phyloP scores from a whole-genome alignment of 2,888 invertebrate species.

The Polydrusus pterygomalis region DNA sequence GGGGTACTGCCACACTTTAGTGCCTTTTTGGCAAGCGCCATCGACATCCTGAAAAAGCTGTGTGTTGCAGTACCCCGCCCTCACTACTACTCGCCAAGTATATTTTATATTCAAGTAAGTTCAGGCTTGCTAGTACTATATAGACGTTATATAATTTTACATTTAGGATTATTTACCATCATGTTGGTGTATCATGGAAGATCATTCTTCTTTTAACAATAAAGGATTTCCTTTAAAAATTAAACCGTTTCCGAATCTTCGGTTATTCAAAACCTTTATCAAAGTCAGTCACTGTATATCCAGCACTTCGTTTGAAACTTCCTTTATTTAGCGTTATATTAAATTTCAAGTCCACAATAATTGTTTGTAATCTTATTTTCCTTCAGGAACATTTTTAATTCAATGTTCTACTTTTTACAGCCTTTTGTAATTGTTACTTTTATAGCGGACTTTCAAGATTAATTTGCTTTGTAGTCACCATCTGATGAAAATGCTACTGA shows the following conservation, averaged over 20 bases:
- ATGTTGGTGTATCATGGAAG: too few relatives aligned
- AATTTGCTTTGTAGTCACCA: slow-evolving; percentile 33
- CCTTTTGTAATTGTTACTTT: slow-evolving; percentile 45
- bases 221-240: too few relatives aligned
- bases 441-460: slow-evolving; percentile 35
- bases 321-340: slow-evolving; percentile 49
- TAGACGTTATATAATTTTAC: too few relatives aligned
- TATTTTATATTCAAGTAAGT: too few relatives aligned
- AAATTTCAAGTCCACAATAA: slow-evolving; percentile 49
- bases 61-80: too few relatives aligned
- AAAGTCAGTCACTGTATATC: slow-evolving; percentile 34
- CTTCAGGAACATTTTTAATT: slow-evolving; percentile 44
- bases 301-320: slow-evolving; percentile 28
- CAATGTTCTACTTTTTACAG: slow-evolving; percentile 45
- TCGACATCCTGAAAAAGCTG: too few relatives aligned
- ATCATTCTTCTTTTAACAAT: too few relatives aligned
- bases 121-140: too few relatives aligned
- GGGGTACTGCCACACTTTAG: too few relatives aligned
- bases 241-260: slow-evolving; percentile 5
- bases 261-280: slow-evolving; percentile 33
- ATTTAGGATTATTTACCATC: too few relatives aligned
- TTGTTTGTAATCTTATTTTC: slow-evolving; percentile 47
- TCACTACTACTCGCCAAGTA: too few relatives aligned
- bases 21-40: too few relatives aligned
- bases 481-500: slow-evolving; percentile 37